Conservation (phyloP, 1,140 invertebrate genomes). For the Helicoverpa armigera region DNA sequence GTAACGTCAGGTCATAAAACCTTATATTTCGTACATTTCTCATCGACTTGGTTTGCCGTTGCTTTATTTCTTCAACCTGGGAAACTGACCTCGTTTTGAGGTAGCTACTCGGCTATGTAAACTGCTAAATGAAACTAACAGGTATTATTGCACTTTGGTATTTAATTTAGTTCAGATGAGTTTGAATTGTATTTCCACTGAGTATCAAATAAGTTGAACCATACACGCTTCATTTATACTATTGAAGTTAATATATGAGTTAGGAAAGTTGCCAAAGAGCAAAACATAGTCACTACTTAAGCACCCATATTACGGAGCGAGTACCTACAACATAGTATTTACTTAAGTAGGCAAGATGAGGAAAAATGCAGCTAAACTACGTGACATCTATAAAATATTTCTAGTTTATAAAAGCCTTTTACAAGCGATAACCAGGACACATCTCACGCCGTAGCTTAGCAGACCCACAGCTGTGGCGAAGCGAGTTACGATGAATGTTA, state of each 20-base stretch:
- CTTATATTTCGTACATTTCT: constrained; percentile 29
- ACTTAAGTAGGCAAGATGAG: too few species aligned
- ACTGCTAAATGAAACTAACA: neutral
- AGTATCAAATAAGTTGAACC: neutral
- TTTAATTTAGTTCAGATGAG: too few species aligned
- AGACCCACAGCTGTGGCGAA: constrained; percentile 55
- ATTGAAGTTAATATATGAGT: too few species aligned
- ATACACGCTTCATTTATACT: too few species aligned
- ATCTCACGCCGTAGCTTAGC: neutral
- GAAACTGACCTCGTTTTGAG: constrained; percentile 6
- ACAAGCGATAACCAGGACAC: constrained; percentile 1
- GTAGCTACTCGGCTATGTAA: neutral
- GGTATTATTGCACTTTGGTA: neutral
- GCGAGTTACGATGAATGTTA: constrained; percentile 57
- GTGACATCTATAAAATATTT: too few species aligned
- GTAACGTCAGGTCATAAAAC: constrained; percentile 11
- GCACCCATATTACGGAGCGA: neutral
- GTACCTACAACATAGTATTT: neutral
- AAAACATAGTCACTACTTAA: too few species aligned
- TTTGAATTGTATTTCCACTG: too few species aligned
- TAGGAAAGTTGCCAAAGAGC: too few species aligned
- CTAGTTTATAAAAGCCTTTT: neutral
- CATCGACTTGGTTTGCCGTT: neutral
- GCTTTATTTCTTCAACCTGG: neutral
- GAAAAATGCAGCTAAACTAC: too few species aligned